Conservation (phyloP, 2,113 vertebrate species). For the Elanoides forficatus region DNA sequence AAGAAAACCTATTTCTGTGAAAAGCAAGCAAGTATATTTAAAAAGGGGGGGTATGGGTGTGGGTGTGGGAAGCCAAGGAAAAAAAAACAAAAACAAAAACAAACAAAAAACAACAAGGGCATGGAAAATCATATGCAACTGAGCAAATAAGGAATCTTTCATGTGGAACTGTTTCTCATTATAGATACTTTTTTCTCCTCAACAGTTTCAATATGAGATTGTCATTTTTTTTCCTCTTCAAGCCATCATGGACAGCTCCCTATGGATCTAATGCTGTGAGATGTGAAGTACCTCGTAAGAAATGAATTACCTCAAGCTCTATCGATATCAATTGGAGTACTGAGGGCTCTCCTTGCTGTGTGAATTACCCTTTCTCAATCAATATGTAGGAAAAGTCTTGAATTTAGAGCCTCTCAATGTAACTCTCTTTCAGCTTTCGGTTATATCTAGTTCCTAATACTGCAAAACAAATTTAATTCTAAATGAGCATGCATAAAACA, state of each 20-base stretch:
- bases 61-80: too few species aligned
- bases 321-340: neutral
- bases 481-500: neutral
- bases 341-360: neutral
- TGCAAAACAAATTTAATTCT: neutral
- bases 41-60: neutral
- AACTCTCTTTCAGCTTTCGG: neutral
- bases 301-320: slow-evolving; percentile 16
- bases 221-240: neutral
- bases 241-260: neutral
- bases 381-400: neutral
- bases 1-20: neutral
- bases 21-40: neutral
- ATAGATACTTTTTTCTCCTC: neutral
- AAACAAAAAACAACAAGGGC: neutral
- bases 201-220: neutral
- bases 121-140: neutral
- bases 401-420: neutral
- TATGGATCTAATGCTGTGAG: neutral
- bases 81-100: too few species aligned
- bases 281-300: neutral
- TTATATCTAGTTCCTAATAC: neutral
- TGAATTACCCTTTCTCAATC: neutral
- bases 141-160: neutral
- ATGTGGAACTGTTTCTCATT: slow-evolving; percentile 15